A percentile compares a stretch with the other conserved stretches of the same genome.
phyloP scores from a whole-genome alignment of 53 echinoderm and acorn worm genomes.

The Patiria pectinifera region DNA sequence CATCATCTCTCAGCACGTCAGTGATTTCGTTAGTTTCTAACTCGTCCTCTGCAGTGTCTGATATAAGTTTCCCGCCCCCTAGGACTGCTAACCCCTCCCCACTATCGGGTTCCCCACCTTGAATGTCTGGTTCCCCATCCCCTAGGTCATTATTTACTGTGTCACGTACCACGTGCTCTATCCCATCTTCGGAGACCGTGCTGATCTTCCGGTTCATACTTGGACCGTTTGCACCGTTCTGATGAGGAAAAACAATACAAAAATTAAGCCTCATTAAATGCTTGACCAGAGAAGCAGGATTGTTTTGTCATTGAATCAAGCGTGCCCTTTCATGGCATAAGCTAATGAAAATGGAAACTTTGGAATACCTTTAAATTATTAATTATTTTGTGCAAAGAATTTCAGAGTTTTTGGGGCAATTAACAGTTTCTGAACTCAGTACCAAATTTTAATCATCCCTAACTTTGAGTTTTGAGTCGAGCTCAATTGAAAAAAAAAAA shows the following conservation, averaged over 20 bases:
- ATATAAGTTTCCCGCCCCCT: background rate
- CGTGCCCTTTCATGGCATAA: background rate
- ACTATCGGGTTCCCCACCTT: background rate
- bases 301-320: background rate
- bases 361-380: no score
- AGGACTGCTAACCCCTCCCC: constrained; percentile 38
- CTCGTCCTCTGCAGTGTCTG: background rate
- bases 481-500: no score
- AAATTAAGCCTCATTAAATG: background rate
- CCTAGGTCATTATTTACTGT: constrained; percentile 21
- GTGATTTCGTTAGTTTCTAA: constrained; percentile 16
- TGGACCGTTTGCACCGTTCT: background rate
- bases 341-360: no score
- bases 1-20: background rate
- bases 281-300: background rate
- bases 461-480: no score
- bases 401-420: no score
- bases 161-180: constrained; percentile 66
- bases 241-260: background rate
- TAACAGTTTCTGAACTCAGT: no score
- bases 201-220: constrained; percentile 1
- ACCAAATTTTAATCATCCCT: no score
- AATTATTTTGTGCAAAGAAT: no score
- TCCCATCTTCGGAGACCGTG: constrained; percentile 14
- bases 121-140: constrained; percentile 18